Conservation (phyloP, 2,888 invertebrate genomes). For the Syrista parreyssii region DNA sequence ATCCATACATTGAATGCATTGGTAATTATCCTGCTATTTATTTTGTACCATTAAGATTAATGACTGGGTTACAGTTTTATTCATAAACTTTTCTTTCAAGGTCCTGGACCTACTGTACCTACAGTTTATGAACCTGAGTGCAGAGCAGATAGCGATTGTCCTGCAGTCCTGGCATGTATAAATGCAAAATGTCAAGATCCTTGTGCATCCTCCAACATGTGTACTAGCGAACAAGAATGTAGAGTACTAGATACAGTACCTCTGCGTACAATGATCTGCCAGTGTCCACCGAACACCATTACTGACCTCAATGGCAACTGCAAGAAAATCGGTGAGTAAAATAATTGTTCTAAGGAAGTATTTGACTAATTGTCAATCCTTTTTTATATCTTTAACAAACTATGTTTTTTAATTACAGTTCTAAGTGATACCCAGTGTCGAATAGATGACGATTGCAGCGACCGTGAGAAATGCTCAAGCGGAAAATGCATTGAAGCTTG, state of each 20-base stretch:
- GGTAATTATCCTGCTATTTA: conserved; percentile 60
- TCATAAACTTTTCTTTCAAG: conserved; percentile 9
- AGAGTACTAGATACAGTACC: conserved; percentile 83
- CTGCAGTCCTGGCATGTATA: conserved; percentile 80
- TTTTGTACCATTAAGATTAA: not conserved
- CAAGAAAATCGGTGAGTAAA: conserved; percentile 66
- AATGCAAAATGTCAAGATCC: conserved; percentile 82
- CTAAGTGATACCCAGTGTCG: conserved; percentile 50
- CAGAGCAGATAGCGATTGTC: conserved; percentile 80
- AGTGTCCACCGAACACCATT: conserved; percentile 85
- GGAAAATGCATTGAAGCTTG: conserved; percentile 86
- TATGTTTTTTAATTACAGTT: not conserved
- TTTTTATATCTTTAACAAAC: not conserved
- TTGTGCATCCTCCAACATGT: conserved; percentile 78
- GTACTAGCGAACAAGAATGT: conserved; percentile 83
- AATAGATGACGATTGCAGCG: conserved; percentile 79
- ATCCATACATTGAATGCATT: conserved; percentile 79
- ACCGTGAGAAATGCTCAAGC: conserved; percentile 79
- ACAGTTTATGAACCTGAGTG: conserved; percentile 72
- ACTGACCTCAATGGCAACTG: conserved; percentile 81
- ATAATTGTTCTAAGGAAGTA: not conserved
- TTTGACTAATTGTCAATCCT: not conserved
- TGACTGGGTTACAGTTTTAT: conserved; percentile 11
- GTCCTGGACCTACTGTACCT: not conserved
- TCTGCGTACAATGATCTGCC: conserved; percentile 85